A percentile compares a stretch with the other conserved stretches of the same genome.
These are phyloP conservation scores for Pyxicephalus adspersus DNA, from an alignment of 2,113 vertebrate genomes.

Conservation along the genomic window DNA sequence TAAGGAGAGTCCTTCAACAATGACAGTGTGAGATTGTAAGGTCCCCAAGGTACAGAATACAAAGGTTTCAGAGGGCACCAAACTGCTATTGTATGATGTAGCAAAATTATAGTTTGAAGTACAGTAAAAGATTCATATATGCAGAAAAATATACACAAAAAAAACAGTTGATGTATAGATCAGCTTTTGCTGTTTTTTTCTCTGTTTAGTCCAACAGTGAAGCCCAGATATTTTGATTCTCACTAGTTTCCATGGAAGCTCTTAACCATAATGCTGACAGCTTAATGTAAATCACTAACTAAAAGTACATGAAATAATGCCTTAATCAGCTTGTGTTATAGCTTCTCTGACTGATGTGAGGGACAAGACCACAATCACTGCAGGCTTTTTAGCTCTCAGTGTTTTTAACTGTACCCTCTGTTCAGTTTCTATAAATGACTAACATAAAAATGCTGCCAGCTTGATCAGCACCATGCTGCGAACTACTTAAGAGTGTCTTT, in stretches of 20 bases:
- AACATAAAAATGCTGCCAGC: background rate
- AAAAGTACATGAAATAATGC: slow-evolving; percentile 38
- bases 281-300: slow-evolving; percentile 32
- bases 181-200: too few species aligned
- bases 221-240: slow-evolving; percentile 20
- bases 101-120: too few species aligned
- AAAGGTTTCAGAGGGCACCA: too few species aligned
- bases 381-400: background rate
- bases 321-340: slow-evolving; percentile 23
- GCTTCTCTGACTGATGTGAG: background rate
- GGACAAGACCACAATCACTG: background rate
- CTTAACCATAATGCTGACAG: slow-evolving; percentile 12
- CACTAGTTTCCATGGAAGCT: slow-evolving; percentile 46
- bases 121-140: too few species aligned
- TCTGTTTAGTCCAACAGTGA: background rate
- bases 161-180: background rate
- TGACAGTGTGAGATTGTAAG: too few species aligned
- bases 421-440: background rate
- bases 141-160: background rate
- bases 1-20: too few species aligned
- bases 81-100: too few species aligned
- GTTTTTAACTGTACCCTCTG: background rate
- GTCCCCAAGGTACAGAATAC: too few species aligned
- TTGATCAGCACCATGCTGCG: background rate
- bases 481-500: slow-evolving; percentile 1